These are phyloP conservation scores for Carcina quercana DNA, from an alignment of 2,888 invertebrate genomes.

Conservation along the genomic window DNA sequence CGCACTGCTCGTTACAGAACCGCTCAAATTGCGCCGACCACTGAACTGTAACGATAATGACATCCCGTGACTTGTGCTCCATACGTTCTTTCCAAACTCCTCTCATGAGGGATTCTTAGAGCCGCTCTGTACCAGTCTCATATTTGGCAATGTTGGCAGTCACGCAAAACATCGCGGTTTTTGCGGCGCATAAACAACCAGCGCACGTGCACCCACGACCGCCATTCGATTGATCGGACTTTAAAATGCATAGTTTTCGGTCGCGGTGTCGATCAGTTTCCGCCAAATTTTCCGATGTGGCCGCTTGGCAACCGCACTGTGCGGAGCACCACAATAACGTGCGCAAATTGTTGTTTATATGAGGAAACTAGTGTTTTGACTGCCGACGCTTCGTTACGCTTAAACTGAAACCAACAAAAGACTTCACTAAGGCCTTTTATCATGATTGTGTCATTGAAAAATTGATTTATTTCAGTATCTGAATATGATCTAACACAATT, in stretches of 20 bases:
- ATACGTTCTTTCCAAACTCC: conserved; percentile 54
- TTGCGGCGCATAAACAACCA: conserved; percentile 68
- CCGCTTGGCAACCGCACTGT: conserved; percentile 56
- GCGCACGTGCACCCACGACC: conserved; percentile 57
- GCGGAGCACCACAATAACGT: conserved; percentile 43
- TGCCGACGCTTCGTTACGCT: no score
- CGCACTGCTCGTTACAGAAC: conserved; percentile 52
- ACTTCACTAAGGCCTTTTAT: no score
- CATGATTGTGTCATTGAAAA: no score
- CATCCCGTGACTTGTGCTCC: conserved; percentile 47
- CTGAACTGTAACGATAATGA: conserved; percentile 64
- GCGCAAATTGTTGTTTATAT: conserved; percentile 39
- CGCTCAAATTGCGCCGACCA: conserved; percentile 56
- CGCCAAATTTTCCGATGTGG: conserved; percentile 62
- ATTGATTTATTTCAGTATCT: conserved; percentile 17
- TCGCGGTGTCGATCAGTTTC: conserved; percentile 55
- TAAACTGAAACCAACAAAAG: no score
- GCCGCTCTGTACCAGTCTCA: conserved; percentile 46
- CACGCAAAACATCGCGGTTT: conserved; percentile 62
- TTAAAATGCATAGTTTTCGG: conserved; percentile 64
- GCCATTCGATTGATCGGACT: conserved; percentile 66
- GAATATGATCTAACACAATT: no score
- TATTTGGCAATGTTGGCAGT: conserved; percentile 54
- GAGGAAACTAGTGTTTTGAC: no score
- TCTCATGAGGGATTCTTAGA: conserved; percentile 63